These are phyloP conservation scores for Gryllus longicercus DNA, from an alignment of 2,888 invertebrate species.

Conservation along the genomic window DNA sequence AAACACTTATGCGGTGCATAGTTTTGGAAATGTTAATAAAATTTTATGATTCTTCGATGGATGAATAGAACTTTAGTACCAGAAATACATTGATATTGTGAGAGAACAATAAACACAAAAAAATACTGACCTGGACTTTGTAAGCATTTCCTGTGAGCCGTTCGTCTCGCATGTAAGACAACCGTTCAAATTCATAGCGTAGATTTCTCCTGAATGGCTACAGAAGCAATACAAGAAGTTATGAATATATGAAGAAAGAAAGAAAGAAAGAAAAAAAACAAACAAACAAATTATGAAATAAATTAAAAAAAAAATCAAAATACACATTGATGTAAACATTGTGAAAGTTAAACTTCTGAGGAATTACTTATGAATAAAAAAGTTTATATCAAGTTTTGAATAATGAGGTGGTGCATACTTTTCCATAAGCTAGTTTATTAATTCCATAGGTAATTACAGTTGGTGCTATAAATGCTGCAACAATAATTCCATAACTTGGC, in stretches of 20 bases:
- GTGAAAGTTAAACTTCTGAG: too few species aligned
- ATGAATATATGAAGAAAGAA: neutral
- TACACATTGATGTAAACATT: neutral
- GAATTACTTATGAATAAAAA: too few species aligned
- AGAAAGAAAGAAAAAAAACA: neutral
- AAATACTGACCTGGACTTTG: constrained; percentile 48
- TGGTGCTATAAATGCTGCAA: constrained; percentile 59
- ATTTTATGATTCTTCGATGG: too few species aligned
- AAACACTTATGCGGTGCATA: too few species aligned
- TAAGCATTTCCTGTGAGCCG: constrained; percentile 61
- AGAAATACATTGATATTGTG: neutral
- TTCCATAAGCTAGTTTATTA: constrained; percentile 59
- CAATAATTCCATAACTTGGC: constrained; percentile 60
- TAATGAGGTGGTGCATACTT: constrained; percentile 40
- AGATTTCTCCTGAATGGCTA: constrained; percentile 40
- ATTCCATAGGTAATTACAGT: constrained; percentile 60
- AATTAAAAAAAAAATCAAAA: neutral
- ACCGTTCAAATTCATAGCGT: constrained; percentile 52
- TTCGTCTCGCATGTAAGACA: constrained; percentile 59
- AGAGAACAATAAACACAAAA: neutral
- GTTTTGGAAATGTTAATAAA: too few species aligned
- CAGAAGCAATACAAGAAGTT: neutral
- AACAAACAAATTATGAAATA: too few species aligned
- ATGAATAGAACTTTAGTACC: neutral
- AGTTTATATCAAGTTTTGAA: too few species aligned